Base-by-base conservation (phyloP, 2,888 invertebrate species). In the Chymomyza procnemis region DNA sequence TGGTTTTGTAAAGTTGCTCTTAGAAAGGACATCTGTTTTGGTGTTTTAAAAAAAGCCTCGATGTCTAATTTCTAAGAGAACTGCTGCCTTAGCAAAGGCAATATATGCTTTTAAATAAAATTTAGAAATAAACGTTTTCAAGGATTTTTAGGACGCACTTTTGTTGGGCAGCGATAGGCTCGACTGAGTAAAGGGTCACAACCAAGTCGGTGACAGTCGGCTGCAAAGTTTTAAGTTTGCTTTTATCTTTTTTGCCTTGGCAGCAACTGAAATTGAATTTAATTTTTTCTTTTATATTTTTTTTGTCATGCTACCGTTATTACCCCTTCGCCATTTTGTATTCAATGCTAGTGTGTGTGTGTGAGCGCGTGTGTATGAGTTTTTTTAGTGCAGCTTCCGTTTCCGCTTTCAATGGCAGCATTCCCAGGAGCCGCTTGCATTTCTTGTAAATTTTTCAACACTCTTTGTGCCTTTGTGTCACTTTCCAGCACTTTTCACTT, bases 261-360 rank as follows among this genome's bases (percentile, higher is more conserved):
- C 47, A 48, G 70, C 73, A 76, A 61, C 34, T 68, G 64, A 69
- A 84, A 76, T 73, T 74, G 72, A 74, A 76, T 79, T 79, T 65
- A 61, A 66, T 67, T 61, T 68, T 72, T 69, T 66, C 64, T 66
- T 61, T 68, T 72, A 67, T 66, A 64, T 66, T 64, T 54, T 59
- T 12, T 65, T 62, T 52, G 34, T 16, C 34, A 18, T 19, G 48
- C 64, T 61, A 61, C 68, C 68, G 69, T 59, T 64, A 67, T 41
- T 41, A 26, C 26, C 26, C 26, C 26, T 6, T 18, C 16, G 69
- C 68, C 68, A 65, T 66, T 75, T 67, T 63, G 61, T 68, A 26
- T 3, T 26, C 1, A 1, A 34, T 34, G 55, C 52, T 1, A 21
- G 61, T 60, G 55, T 62, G 66, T 60, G 66, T 60, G 64, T 75